Percentiles rank a stretch among this genome's conserved stretches.
These are phyloP conservation scores for Ganaspis sp. DNA, from an alignment of 1,140 invertebrate species.

Conservation along the genomic window DNA sequence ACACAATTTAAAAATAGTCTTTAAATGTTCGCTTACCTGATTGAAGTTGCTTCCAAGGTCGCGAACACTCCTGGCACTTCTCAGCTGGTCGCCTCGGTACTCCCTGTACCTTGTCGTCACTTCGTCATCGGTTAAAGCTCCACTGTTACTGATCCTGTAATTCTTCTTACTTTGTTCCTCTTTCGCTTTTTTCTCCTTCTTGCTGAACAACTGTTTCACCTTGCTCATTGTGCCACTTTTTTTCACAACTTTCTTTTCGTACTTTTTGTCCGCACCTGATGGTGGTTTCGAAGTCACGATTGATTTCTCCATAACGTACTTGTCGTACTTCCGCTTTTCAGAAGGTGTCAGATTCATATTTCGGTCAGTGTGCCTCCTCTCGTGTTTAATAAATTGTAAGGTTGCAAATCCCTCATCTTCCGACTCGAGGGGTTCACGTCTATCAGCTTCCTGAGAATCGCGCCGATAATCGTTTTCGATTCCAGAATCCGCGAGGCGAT, in stretches of 20 bases:
- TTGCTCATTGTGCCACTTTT: conserved; percentile 74
- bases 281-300: conserved; percentile 69
- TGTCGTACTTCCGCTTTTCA: conserved; percentile 73
- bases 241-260: conserved; percentile 71
- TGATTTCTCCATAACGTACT: conserved; percentile 71
- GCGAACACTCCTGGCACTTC: conserved; percentile 68
- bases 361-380: conserved; percentile 80
- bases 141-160: conserved; percentile 61
- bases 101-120: conserved; percentile 71
- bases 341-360: conserved; percentile 64
- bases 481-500: conserved; percentile 84
- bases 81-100: conserved; percentile 71
- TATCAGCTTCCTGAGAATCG: conserved; percentile 79
- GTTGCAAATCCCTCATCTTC: conserved; percentile 82
- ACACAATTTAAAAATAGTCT: too few species aligned
- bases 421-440: conserved; percentile 75
- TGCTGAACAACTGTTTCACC: conserved; percentile 71
- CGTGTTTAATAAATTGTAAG: conserved; percentile 81
- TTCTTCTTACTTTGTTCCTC: conserved; percentile 68
- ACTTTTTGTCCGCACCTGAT: conserved; percentile 68
- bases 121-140: conserved; percentile 70
- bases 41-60: conserved; percentile 72
- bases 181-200: conserved; percentile 72
- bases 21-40: conserved; percentile 63
- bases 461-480: conserved; percentile 87